A percentile compares a stretch with the other conserved stretches of the same genome.
Evolutionary conservation across 1,140 invertebrate species (phyloP).

Genomic region (Caenorhabditis brenneri): DNA sequence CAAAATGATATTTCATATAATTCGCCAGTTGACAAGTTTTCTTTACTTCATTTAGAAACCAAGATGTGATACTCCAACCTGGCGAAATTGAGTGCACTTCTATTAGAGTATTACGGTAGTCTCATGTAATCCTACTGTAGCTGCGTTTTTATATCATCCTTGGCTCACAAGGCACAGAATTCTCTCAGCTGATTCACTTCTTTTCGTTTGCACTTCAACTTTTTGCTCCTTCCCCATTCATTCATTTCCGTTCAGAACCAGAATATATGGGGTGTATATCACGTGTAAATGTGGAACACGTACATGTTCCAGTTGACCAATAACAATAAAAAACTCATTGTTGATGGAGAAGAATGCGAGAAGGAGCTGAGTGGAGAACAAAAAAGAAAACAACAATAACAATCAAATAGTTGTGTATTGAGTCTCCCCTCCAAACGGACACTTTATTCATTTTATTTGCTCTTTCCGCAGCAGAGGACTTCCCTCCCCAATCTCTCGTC

Average conservation of each 20-base stretch:
- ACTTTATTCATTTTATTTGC: slow-evolving; percentile 14
- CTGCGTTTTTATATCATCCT: no score
- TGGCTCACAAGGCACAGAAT: no score
- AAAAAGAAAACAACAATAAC: slow-evolving; percentile 2
- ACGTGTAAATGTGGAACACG: background rate
- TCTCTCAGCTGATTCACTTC: no score
- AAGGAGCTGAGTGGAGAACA: background rate
- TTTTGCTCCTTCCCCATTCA: background rate
- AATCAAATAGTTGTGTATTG: background rate
- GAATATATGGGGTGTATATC: background rate
- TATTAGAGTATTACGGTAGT: no score
- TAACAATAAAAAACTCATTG: background rate
- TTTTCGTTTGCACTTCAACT: background rate
- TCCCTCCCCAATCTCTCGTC: no score
- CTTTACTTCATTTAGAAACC: no score
- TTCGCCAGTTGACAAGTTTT: no score
- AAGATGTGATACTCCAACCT: no score
- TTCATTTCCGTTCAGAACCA: background rate
- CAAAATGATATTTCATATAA: no score
- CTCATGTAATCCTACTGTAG: no score
- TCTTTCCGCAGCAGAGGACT: no score
- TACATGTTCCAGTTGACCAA: background rate
- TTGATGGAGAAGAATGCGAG: background rate
- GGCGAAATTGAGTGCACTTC: no score
- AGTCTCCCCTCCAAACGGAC: background rate